A percentile compares a stretch with the other conserved stretches of the same genome.
phyloP scores from a whole-genome alignment of 1,140 invertebrate genomes.

The Papilio aristodemus region DNA sequence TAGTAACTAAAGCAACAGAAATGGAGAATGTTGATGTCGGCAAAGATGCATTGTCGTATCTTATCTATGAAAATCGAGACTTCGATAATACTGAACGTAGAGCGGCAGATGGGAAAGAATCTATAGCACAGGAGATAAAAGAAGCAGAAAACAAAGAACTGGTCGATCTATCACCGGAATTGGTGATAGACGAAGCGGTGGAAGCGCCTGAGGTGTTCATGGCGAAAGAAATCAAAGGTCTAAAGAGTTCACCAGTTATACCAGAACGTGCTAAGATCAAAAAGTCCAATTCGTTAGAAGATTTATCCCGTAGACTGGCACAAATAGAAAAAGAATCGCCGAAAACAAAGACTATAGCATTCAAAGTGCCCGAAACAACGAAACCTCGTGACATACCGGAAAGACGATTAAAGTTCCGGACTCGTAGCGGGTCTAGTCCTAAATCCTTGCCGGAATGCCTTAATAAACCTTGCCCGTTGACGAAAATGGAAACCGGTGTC shows the following conservation, averaged over 20 bases:
- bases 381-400: slow-evolving; percentile 69
- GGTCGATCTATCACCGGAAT: slow-evolving; percentile 66
- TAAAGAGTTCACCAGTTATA: slow-evolving; percentile 58
- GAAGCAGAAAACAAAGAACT: slow-evolving; percentile 67
- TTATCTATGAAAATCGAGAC: slow-evolving; percentile 61
- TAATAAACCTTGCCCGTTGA: slow-evolving; percentile 62
- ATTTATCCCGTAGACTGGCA: slow-evolving; percentile 51
- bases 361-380: slow-evolving; percentile 68
- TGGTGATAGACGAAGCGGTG: slow-evolving; percentile 65
- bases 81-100: slow-evolving; percentile 43
- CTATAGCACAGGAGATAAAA: slow-evolving; percentile 64
- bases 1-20: slow-evolving; percentile 39
- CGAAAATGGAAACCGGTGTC: slow-evolving; percentile 65
- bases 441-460: slow-evolving; percentile 74
- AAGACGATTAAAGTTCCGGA: slow-evolving; percentile 52
- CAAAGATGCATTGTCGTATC: slow-evolving; percentile 68
- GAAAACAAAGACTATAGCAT: slow-evolving; percentile 67
- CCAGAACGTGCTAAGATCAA: slow-evolving; percentile 69
- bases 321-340: slow-evolving; percentile 51
- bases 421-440: slow-evolving; percentile 68
- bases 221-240: slow-evolving; percentile 54
- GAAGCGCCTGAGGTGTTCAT: slow-evolving; percentile 63
- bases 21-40: slow-evolving; percentile 60
- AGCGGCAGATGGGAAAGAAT: slow-evolving; percentile 41
- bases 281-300: slow-evolving; percentile 69